Evolutionary conservation across 2,888 invertebrate genomes (phyloP), one percentile per base, ranked within the genome.

Genomic region (Dasypogon diadema): DNA sequence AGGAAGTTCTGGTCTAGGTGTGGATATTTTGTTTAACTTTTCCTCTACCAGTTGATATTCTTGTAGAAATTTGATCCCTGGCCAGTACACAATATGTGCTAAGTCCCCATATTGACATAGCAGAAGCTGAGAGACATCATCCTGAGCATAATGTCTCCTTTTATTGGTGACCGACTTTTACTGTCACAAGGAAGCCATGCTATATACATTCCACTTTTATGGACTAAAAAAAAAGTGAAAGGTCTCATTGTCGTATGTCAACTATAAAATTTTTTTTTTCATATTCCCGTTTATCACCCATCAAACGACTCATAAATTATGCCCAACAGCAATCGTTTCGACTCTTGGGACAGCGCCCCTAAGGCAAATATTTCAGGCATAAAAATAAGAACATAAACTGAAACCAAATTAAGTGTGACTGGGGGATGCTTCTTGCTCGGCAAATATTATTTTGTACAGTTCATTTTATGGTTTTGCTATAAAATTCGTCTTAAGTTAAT

Each of bases 401-500:
- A 76, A 76, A 76, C 46, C 54, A 60, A 76, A 76, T 76, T 76
- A 74, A 74, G 74, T 76, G 76, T 72, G 74, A 55, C 74, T 55
- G 74, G 46, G 26, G 74, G 68, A 63, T 46, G 76, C 24, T 74
- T 63, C 55, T 30, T 30, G 14, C 34, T 24, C 22, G 42, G 34
- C 4, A 21, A 42, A 12, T 72, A 51, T 51, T 56, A 54, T 60
- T 65, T 60, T 68, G 55, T 63, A 26, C 30, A 55, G 34, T 73
- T 30, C 37, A 24, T 72, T 76, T 76, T 77, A 75, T 72, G 75
- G 54, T 58, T 51, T 60, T 72, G 58, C 75, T 48, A 77, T 77
- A 77, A 77, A 77, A 77, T 70, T 70, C 60, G 60, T 74, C 77
- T 75, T 75, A 75, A 75, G 54, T 77, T 77, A 77, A 77, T 77